Evolutionary conservation across 2,888 invertebrate species (phyloP).

Genomic region (Cinara cedri): DNA sequence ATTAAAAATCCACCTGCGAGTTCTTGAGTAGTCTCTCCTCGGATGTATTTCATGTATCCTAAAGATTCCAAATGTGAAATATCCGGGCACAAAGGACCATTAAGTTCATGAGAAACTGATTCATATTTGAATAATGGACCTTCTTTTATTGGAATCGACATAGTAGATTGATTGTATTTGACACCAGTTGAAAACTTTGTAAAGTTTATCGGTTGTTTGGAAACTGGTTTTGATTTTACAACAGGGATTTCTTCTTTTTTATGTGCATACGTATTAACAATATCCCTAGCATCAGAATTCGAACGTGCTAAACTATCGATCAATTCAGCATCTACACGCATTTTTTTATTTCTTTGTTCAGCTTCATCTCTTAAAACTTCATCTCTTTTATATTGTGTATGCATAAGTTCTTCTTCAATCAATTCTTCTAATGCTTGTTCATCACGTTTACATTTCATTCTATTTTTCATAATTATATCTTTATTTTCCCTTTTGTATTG

Average conservation of each 20-base stretch:
- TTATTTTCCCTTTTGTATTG: constrained; percentile 90
- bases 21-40: constrained; percentile 75
- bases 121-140: constrained; percentile 78
- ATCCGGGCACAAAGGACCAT: constrained; percentile 77
- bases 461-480: constrained; percentile 81
- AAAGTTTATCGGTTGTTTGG: constrained; percentile 61
- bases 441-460: constrained; percentile 71
- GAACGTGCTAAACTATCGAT: constrained; percentile 96
- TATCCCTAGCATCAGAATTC: constrained; percentile 85
- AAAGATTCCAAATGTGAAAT: constrained; percentile 69
- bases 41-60: constrained; percentile 79
- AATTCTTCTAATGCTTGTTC: constrained; percentile 87
- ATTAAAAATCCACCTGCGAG: constrained; percentile 88
- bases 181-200: constrained; percentile 88
- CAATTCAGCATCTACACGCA: constrained; percentile 85
- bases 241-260: constrained; percentile 71
- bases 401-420: constrained; percentile 79
- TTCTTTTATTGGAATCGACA: constrained; percentile 77
- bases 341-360: constrained; percentile 80
- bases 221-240: constrained; percentile 49
- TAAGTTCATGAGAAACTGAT: constrained; percentile 68
- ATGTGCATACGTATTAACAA: constrained; percentile 81
- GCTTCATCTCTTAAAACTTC: constrained; percentile 73
- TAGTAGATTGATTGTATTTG: constrained; percentile 64
- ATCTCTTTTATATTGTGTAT: constrained; percentile 75